Evolutionary conservation across 2,888 invertebrate species (phyloP).

Genomic region (Geophilus truncorum): DNA sequence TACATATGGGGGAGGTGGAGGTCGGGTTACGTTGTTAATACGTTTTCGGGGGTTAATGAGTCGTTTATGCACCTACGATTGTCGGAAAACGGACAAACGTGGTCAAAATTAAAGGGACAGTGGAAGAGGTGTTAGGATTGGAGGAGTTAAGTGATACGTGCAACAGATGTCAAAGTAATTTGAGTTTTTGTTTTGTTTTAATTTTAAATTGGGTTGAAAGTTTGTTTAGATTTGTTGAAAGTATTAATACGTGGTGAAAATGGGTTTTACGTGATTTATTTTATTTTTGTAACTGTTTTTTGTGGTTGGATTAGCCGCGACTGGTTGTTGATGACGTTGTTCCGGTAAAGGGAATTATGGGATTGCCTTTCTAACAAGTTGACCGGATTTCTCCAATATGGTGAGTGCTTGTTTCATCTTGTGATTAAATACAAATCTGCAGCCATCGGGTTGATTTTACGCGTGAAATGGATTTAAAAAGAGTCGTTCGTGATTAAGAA

Average conservation of each 20-base stretch:
- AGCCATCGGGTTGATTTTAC: not conserved
- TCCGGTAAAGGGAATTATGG: not conserved
- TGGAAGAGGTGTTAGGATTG: not conserved
- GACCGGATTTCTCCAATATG: not conserved
- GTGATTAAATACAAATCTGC: not conserved
- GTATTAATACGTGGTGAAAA: too few species aligned
- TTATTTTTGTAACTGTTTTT: not conserved
- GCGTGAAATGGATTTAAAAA: not conserved
- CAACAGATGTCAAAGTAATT: not conserved
- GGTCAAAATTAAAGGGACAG: not conserved
- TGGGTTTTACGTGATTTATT: too few species aligned
- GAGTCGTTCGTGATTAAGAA: not conserved
- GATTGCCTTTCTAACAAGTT: not conserved
- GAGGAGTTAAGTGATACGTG: not conserved
- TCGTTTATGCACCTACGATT: not conserved
- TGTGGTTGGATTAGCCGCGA: not conserved
- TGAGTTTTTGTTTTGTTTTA: not conserved
- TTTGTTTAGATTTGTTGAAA: too few species aligned
- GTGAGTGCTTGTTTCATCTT: not conserved
- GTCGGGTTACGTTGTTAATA: too few species aligned
- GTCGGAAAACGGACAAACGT: not conserved
- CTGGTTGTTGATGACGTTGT: not conserved
- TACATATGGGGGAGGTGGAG: not conserved
- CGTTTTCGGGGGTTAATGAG: not conserved
- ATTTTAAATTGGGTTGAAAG: not conserved